These are phyloP conservation scores for Scotopteryx bipunctaria DNA, from an alignment of 2,888 invertebrate species.

Conservation along the genomic window DNA sequence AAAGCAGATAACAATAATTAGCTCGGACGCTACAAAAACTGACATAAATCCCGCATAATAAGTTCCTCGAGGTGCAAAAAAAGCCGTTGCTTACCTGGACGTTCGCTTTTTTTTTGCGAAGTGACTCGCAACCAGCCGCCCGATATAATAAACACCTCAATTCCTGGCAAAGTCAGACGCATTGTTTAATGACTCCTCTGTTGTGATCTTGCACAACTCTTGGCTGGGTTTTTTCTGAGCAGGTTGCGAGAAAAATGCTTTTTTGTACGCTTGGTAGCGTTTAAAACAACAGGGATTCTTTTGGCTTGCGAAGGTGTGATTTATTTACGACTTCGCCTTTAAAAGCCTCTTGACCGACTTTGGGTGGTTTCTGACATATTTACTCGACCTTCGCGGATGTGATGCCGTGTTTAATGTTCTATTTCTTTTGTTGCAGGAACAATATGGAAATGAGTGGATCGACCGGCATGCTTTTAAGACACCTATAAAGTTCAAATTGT, in stretches of 20 bases:
- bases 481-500: conserved; percentile 47
- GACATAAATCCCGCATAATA: conserved; percentile 83
- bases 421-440: conserved; percentile 78
- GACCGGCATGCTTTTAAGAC: conserved; percentile 50
- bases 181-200: conserved; percentile 82
- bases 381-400: conserved; percentile 51
- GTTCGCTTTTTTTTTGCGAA: conserved; percentile 69
- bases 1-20: conserved; percentile 82
- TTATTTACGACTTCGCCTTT: conserved; percentile 78
- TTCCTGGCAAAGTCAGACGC: conserved; percentile 77
- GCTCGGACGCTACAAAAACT: conserved; percentile 78
- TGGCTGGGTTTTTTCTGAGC: conserved; percentile 64
- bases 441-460: conserved; percentile 63
- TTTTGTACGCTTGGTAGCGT: conserved; percentile 79
- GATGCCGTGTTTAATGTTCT: conserved; percentile 51
- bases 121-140: conserved; percentile 65
- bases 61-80: conserved; percentile 72
- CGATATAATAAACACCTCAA: conserved; percentile 83
- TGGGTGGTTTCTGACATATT: conserved; percentile 64
- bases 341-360: conserved; percentile 72
- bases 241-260: conserved; percentile 72
- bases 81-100: conserved; percentile 73
- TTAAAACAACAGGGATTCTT: conserved; percentile 73
- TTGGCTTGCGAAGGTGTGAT: conserved; percentile 77
- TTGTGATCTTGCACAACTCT: conserved; percentile 82